Evolutionary conservation across 2,113 vertebrate species (phyloP).

Genomic region (Psettodes erumei): DNA sequence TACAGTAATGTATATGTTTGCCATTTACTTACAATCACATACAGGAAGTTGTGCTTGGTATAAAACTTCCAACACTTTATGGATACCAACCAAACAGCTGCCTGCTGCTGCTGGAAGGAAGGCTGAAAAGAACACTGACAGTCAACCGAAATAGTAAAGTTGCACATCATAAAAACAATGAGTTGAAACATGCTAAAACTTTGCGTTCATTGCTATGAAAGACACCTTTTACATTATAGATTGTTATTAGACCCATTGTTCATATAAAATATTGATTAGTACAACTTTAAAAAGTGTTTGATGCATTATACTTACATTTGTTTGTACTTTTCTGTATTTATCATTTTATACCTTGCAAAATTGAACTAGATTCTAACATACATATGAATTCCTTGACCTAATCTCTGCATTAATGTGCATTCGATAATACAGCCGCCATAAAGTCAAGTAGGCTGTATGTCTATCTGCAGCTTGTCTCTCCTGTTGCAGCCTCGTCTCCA

Average conservation of each 20-base stretch:
- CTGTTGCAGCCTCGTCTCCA: neutral
- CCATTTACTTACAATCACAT: neutral
- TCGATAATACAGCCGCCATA: neutral
- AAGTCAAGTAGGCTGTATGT: neutral
- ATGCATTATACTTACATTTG: neutral
- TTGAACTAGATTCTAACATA: neutral
- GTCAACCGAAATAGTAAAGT: neutral
- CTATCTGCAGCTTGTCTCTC: constrained; percentile 3
- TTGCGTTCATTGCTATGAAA: neutral
- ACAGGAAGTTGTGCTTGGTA: neutral
- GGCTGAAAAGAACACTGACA: neutral
- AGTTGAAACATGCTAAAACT: neutral
- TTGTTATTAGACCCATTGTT: neutral
- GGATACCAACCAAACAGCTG: neutral
- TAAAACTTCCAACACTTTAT: neutral
- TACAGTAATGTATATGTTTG: no score
- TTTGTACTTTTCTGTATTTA: neutral
- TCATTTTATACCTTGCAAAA: neutral
- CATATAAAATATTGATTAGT: neutral
- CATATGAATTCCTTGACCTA: neutral
- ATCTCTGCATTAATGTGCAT: neutral
- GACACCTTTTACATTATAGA: neutral
- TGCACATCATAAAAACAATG: neutral
- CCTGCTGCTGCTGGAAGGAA: neutral
- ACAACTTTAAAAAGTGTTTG: neutral